Conservation (phyloP, 2,888 invertebrate genomes). For the Cotesia congregata region DNA sequence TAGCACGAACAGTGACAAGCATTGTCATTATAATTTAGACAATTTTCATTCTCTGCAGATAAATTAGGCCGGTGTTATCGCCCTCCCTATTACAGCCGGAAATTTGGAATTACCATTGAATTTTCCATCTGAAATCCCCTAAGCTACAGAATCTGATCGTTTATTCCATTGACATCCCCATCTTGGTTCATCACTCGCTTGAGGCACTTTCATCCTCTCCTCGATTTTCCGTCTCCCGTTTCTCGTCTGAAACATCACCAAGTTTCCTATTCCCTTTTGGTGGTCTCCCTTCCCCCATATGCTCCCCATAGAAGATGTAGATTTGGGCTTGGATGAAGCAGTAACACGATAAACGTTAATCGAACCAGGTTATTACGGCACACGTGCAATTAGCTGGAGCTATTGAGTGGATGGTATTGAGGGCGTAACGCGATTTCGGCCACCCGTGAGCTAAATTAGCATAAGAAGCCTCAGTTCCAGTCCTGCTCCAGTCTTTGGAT, state of each 20-base stretch:
- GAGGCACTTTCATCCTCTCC: not conserved
- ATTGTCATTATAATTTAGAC: no score
- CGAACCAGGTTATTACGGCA: conserved; percentile 42
- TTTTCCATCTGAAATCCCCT: not conserved
- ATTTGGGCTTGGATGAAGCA: not conserved
- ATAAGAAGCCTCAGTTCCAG: conserved; percentile 49
- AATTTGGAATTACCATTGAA: conserved; percentile 8
- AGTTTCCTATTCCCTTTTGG: not conserved
- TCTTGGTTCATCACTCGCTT: conserved; percentile 9
- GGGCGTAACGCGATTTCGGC: conserved; percentile 46
- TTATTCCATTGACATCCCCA: conserved; percentile 19
- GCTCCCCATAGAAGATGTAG: no score
- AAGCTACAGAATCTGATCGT: not conserved
- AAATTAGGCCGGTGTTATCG: not conserved
- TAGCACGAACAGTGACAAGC: no score
- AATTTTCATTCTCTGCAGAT: not conserved
- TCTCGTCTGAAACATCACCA: not conserved
- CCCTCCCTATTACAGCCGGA: not conserved
- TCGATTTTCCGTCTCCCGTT: conserved; percentile 3
- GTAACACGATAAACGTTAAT: conserved; percentile 42
- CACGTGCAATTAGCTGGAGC: conserved; percentile 33
- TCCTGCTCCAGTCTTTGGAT: not conserved
- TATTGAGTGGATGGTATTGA: conserved; percentile 42
- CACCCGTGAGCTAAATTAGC: conserved; percentile 58
- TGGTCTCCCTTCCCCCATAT: no score